These are phyloP conservation scores for Catamblyrhynchus diadema DNA, from an alignment of 2,797 vertebrate species.

Conservation along the genomic window DNA sequence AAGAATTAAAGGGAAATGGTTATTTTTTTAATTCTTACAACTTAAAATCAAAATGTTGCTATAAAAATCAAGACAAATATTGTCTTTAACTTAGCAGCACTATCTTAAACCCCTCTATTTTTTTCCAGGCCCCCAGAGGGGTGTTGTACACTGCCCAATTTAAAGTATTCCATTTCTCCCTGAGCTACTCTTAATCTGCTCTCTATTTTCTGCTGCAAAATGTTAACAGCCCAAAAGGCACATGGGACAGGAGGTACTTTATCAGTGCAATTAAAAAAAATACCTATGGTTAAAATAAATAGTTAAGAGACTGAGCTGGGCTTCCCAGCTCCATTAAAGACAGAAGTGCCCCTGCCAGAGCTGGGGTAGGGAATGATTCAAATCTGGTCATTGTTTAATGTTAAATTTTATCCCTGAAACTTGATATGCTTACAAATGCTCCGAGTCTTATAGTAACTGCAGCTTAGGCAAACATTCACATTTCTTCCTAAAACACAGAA, in stretches of 20 bases:
- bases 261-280: constrained; percentile 76
- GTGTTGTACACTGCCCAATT: constrained; percentile 59
- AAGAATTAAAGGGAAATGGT: not conserved
- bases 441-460: constrained; percentile 27
- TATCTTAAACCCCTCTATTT: not conserved
- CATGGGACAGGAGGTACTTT: constrained; percentile 72
- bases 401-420: constrained; percentile 60
- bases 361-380: constrained; percentile 60
- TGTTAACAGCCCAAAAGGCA: constrained; percentile 74
- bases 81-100: not conserved
- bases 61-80: not conserved
- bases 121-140: constrained; percentile 58
- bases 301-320: constrained; percentile 62
- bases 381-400: constrained; percentile 61
- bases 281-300: constrained; percentile 73
- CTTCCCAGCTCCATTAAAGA: constrained; percentile 64
- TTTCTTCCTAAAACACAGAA: constrained; percentile 36
- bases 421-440: constrained; percentile 39
- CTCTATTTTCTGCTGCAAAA: constrained; percentile 75
- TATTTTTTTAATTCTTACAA: constrained; percentile 11
- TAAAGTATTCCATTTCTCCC: constrained; percentile 75
- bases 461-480: constrained; percentile 39
- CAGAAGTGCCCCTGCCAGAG: constrained; percentile 45
- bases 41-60: not conserved
- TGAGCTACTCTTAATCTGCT: constrained; percentile 69